Evolutionary conservation across 2,113 vertebrate species (phyloP).

Genomic region (Spea bombifrons): DNA sequence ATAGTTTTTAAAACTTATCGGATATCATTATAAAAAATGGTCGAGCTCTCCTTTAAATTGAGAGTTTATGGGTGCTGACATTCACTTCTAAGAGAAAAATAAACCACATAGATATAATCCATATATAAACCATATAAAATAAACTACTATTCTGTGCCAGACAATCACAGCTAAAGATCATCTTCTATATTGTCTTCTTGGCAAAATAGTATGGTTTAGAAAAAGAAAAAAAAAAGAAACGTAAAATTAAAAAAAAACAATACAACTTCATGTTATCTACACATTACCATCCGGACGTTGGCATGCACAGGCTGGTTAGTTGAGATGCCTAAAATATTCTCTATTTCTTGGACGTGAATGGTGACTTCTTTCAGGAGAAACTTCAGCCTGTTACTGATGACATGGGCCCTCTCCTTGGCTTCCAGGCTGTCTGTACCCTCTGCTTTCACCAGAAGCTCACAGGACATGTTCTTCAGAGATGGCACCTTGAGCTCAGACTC

Average conservation of each 20-base stretch:
- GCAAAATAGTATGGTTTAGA: no score
- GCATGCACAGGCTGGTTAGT: slow-evolving; percentile 77
- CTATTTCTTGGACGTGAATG: slow-evolving; percentile 79
- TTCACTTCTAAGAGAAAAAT: no score
- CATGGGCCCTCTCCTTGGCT: slow-evolving; percentile 95
- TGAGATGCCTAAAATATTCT: slow-evolving; percentile 75
- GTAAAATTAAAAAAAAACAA: not conserved
- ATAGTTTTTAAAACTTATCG: no score
- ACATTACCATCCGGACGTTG: not conserved
- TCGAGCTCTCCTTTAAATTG: no score
- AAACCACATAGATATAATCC: no score
- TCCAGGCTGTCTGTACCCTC: slow-evolving; percentile 87
- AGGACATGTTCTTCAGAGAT: slow-evolving; percentile 88
- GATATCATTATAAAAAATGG: no score
- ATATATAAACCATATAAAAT: no score
- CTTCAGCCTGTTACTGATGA: slow-evolving; percentile 90
- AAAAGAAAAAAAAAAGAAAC: not conserved
- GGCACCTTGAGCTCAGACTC: slow-evolving; percentile 86
- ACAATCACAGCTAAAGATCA: no score
- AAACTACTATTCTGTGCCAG: no score
- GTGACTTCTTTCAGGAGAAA: slow-evolving; percentile 88
- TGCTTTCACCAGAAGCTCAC: slow-evolving; percentile 87
- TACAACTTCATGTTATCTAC: not conserved
- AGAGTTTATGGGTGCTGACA: no score
- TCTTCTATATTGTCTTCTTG: no score